phyloP scores from a whole-genome alignment of 1,140 invertebrate species.

The Bombus breviceps region DNA sequence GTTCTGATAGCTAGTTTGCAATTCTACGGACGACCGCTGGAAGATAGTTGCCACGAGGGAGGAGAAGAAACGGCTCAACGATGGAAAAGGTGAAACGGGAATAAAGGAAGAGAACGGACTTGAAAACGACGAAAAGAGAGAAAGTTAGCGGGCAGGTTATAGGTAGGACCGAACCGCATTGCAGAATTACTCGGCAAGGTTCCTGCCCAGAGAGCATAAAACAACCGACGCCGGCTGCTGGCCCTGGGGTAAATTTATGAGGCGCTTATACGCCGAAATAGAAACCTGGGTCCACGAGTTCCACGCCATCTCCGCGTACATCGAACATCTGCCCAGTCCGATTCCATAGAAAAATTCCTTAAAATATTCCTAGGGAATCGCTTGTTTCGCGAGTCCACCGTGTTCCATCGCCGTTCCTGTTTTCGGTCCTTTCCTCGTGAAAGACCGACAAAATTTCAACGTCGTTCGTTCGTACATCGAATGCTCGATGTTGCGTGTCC shows the following conservation, averaged over 20 bases:
- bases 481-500: too few species aligned
- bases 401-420: too few species aligned
- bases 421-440: too few species aligned
- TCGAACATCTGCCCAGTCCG: neutral
- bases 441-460: too few species aligned
- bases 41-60: constrained; percentile 25
- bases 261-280: constrained; percentile 76
- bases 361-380: neutral
- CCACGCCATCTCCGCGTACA: neutral
- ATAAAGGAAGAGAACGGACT: neutral
- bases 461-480: too few species aligned
- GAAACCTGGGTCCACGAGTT: constrained; percentile 54
- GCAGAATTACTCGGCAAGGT: constrained; percentile 80
- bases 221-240: constrained; percentile 71
- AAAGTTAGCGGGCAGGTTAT: constrained; percentile 42
- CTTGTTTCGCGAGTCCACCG: neutral
- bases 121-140: constrained; percentile 41
- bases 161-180: constrained; percentile 77
- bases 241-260: constrained; percentile 77
- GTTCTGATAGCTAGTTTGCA: constrained; percentile 41
- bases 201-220: constrained; percentile 77
- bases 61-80: constrained; percentile 29
- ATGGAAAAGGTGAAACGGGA: constrained; percentile 12
- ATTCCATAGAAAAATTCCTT: neutral
- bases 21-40: constrained; percentile 42